Evolutionary conservation across 2,797 vertebrate species (phyloP).

Genomic region (Hyperoplus immaculatus): DNA sequence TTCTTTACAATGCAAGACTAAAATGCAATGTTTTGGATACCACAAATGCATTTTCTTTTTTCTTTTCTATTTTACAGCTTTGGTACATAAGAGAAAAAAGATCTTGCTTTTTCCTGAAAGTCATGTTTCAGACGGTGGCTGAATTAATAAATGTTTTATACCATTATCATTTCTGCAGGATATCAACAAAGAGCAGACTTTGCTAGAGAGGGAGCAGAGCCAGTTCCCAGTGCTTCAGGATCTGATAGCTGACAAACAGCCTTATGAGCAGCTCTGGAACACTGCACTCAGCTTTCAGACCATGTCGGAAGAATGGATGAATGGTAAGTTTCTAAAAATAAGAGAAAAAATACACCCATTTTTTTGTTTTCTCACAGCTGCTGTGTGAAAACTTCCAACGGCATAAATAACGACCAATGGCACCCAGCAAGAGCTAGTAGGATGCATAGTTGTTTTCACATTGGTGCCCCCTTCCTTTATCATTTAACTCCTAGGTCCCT

Average conservation of each 20-base stretch:
- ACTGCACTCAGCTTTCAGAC: constrained; percentile 88
- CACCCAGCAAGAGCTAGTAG: not conserved
- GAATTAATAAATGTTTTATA: not conserved
- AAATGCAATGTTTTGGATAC: not conserved
- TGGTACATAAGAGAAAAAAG: not conserved
- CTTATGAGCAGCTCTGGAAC: constrained; percentile 92
- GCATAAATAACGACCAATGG: not conserved
- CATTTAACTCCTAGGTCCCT: constrained; percentile 80
- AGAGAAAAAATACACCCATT: not conserved
- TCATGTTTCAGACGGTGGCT: not conserved
- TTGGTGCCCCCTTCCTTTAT: constrained; percentile 8
- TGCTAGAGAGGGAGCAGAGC: constrained; percentile 88
- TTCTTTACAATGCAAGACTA: not conserved
- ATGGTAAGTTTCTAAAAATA: constrained; percentile 81
- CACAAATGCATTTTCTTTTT: not conserved
- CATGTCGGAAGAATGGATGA: constrained; percentile 93
- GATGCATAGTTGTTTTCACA: not conserved
- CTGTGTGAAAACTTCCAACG: not conserved
- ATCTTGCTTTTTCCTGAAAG: not conserved
- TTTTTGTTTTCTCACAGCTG: not conserved
- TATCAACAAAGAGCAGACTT: constrained; percentile 91
- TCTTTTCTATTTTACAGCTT: not conserved
- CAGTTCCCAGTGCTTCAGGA: constrained; percentile 88
- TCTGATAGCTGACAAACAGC: constrained; percentile 87
- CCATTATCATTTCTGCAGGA: constrained; percentile 72